Conservation (phyloP, 2,888 invertebrate genomes). For the Orthosia gracilis region DNA sequence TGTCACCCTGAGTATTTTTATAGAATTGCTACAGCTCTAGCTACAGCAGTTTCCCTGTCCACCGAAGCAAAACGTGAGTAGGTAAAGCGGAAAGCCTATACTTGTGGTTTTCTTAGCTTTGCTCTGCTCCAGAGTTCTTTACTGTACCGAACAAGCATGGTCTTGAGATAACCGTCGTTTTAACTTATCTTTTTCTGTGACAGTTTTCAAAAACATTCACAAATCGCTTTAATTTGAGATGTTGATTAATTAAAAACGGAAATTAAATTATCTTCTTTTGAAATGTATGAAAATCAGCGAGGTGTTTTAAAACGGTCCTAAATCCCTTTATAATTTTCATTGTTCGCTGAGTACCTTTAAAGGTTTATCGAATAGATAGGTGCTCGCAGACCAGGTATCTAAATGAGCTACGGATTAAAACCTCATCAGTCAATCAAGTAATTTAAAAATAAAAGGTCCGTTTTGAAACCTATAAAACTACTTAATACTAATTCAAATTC, state of each 20-base stretch:
- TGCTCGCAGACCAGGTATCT: too few relatives aligned
- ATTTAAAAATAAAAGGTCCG: too few relatives aligned
- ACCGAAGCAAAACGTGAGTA: neutral
- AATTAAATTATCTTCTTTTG: neutral
- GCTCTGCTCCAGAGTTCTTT: neutral
- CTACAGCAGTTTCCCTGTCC: too few relatives aligned
- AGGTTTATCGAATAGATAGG: too few relatives aligned
- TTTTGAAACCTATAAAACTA: too few relatives aligned
- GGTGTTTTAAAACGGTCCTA: neutral
- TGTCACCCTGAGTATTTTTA: too few relatives aligned
- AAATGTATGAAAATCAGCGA: neutral
- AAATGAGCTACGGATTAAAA: neutral
- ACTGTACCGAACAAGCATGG: neutral
- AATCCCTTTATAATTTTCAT: neutral
- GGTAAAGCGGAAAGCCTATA: too few relatives aligned
- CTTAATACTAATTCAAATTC: too few relatives aligned
- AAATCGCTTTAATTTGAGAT: neutral
- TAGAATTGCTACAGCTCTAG: too few relatives aligned
- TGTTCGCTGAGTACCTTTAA: neutral
- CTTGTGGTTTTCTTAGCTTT: neutral
- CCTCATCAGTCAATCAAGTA: neutral
- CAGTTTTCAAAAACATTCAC: neutral
- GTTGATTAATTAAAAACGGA: neutral
- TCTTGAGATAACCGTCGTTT: neutral
- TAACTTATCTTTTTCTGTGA: neutral